These are phyloP conservation scores for Raja brachyura DNA, from an alignment of 2,113 vertebrate genomes.

Conservation along the genomic window DNA sequence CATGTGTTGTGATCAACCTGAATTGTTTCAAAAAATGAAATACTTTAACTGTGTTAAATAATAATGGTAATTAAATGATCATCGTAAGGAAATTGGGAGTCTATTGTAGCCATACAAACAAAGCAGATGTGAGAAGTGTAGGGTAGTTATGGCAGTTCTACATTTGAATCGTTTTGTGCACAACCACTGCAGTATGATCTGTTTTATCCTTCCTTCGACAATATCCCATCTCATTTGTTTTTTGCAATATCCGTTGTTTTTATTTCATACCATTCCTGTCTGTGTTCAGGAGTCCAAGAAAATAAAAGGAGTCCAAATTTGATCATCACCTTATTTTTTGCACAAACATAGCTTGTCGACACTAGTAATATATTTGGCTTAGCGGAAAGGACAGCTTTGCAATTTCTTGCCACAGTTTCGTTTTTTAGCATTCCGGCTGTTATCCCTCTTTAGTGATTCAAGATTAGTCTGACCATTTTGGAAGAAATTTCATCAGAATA, in stretches of 20 bases:
- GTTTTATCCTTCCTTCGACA: neutral
- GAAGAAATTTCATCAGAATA: too few species aligned
- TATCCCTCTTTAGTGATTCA: neutral
- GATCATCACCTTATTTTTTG: conserved; percentile 3
- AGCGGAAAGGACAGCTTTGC: neutral
- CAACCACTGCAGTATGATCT: neutral
- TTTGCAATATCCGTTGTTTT: conserved; percentile 12
- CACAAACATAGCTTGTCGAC: neutral
- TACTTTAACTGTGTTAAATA: neutral
- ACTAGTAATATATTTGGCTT: neutral
- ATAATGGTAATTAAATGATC: neutral
- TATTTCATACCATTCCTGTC: neutral
- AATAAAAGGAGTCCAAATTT: neutral
- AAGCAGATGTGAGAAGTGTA: neutral
- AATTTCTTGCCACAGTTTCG: neutral
- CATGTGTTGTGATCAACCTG: neutral
- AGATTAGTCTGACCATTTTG: neutral
- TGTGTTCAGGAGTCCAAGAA: conserved; percentile 13
- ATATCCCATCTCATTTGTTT: neutral
- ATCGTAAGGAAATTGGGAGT: neutral
- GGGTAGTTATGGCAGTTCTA: neutral
- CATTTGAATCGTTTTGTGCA: neutral
- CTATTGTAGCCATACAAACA: neutral
- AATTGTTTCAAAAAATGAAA: neutral
- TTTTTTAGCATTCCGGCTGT: neutral